Conservation (phyloP, 1,140 invertebrate genomes). For the Campodea augens region DNA sequence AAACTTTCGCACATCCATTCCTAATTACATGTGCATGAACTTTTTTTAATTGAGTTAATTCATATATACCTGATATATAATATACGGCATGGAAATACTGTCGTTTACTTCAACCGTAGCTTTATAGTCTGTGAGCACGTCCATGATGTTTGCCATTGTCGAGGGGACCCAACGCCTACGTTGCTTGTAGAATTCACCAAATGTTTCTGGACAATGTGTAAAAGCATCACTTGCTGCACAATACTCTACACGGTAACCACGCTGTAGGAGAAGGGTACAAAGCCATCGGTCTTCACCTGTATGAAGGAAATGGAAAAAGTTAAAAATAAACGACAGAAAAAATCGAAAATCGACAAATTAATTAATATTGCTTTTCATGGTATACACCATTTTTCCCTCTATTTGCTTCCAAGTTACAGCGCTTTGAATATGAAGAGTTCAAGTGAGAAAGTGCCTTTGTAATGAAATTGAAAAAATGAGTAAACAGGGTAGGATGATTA, state of each 20-base stretch:
- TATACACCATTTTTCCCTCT: too few species aligned
- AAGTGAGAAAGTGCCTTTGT: too few species aligned
- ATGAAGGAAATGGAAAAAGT: not conserved
- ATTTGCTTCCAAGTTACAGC: too few species aligned
- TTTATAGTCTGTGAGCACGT: constrained; percentile 32
- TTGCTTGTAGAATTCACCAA: constrained; percentile 42
- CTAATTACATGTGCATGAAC: not conserved
- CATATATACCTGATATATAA: constrained; percentile 24
- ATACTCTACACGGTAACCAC: constrained; percentile 43
- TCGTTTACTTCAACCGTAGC: constrained; percentile 32
- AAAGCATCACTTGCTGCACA: constrained; percentile 41
- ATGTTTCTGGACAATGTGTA: constrained; percentile 40
- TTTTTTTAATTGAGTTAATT: too few species aligned
- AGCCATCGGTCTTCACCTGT: constrained; percentile 41
- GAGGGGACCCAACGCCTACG: constrained; percentile 41
- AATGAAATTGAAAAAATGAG: too few species aligned
- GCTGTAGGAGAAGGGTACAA: constrained; percentile 39
- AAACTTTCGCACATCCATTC: too few species aligned
- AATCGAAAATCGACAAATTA: not conserved
- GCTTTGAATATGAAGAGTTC: too few species aligned
- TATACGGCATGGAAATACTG: constrained; percentile 37
- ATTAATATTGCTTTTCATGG: not conserved
- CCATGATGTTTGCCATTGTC: constrained; percentile 44
- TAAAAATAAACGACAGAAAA: not conserved
- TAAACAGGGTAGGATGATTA: too few species aligned